Percentiles rank a stretch among this genome's conserved stretches.
Evolutionary conservation across 2,113 vertebrate species (phyloP).

Genomic region (Dipodomys stephensi): DNA sequence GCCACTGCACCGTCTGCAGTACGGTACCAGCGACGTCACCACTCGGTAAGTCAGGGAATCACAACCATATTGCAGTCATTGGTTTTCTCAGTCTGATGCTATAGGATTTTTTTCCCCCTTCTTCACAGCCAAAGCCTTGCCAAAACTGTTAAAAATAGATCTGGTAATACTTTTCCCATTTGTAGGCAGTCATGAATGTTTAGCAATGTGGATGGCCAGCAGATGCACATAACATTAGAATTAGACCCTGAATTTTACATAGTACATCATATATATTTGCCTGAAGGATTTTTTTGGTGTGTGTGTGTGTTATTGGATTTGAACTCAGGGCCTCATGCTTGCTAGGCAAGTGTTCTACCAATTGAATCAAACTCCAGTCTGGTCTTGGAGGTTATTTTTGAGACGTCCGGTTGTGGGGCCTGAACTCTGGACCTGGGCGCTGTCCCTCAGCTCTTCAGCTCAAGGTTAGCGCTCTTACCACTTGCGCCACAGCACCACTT

Average conservation of each 20-base stretch:
- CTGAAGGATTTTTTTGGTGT: neutral
- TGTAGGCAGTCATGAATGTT: conserved; percentile 82
- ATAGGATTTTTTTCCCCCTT: conserved; percentile 64
- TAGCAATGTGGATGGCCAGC: conserved; percentile 78
- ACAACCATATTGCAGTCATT: conserved; percentile 74
- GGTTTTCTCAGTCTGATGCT: conserved; percentile 81
- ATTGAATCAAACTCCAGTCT: too few species aligned
- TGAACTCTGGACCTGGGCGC: too few species aligned
- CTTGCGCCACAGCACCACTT: too few species aligned
- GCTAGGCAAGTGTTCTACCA: too few species aligned
- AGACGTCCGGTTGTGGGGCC: too few species aligned
- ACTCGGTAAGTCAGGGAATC: conserved; percentile 58
- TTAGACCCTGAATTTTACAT: conserved; percentile 78
- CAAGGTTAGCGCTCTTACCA: too few species aligned
- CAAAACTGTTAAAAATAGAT: conserved; percentile 84
- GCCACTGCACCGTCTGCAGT: neutral
- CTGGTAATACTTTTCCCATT: conserved; percentile 86
- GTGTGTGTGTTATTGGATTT: neutral
- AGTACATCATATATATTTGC: conserved; percentile 55
- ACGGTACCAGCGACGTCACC: neutral
- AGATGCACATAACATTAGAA: conserved; percentile 82
- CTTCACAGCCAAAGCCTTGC: conserved; percentile 77
- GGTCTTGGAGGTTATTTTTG: too few species aligned
- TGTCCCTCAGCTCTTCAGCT: too few species aligned
- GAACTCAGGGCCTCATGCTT: neutral